A percentile compares a stretch with the other conserved stretches of the same genome.
These are phyloP conservation scores for Trematocara marginatum DNA, from an alignment of 2,113 vertebrate genomes.

Conservation along the genomic window DNA sequence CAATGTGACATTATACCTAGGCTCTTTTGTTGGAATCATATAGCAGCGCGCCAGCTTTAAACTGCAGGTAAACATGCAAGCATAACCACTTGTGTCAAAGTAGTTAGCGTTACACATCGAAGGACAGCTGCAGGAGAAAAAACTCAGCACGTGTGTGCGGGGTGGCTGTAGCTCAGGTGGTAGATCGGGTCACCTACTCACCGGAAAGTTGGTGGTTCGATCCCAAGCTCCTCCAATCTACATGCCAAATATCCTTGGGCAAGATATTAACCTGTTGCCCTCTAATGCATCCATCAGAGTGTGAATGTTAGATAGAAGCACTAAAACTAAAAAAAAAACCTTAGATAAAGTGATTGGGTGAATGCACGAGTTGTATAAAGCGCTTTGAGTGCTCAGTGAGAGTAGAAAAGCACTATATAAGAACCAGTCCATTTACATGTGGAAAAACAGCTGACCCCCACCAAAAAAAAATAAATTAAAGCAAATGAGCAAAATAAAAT, in stretches of 20 bases:
- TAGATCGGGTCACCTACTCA: accelerated
- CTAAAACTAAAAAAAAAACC: neutral
- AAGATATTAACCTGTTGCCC: neutral
- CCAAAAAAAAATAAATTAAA: neutral
- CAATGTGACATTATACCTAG: neutral
- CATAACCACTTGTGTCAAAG: neutral
- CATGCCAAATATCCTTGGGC: neutral
- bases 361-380: neutral
- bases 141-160: accelerated
- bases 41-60: neutral
- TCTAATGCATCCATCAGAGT: neutral
- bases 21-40: neutral
- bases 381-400: neutral
- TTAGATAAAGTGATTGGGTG: neutral
- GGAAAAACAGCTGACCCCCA: neutral
- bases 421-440: neutral
- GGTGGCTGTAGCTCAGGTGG: neutral
- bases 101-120: neutral
- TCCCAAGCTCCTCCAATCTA: neutral
- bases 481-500: accelerated
- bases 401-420: neutral
- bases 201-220: accelerated
- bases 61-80: neutral
- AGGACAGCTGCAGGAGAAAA: accelerated
- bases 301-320: neutral